Evolutionary conservation across 2,797 vertebrate genomes (phyloP).

Genomic region (Sebastes variabilis): DNA sequence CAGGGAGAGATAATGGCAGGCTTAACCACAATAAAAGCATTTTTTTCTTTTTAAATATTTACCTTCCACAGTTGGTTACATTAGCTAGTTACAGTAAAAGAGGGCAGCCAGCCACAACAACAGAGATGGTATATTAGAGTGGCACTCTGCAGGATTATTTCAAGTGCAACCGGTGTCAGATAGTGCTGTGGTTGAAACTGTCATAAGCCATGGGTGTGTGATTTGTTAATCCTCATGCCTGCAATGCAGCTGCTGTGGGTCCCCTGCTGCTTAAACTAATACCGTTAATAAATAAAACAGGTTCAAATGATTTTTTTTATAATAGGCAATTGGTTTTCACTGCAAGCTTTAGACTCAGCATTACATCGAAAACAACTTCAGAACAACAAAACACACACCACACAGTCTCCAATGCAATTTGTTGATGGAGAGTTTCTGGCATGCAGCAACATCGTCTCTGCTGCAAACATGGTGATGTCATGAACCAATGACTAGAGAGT

Average conservation of each 20-base stretch:
- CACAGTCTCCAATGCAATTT: not conserved
- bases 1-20: not conserved
- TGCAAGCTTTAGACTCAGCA: not conserved
- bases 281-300: slow-evolving; percentile 11
- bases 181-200: slow-evolving; percentile 21
- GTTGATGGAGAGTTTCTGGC: not conserved
- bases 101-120: not conserved
- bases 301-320: not conserved
- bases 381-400: not conserved
- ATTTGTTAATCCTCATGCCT: slow-evolving; percentile 28
- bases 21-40: slow-evolving; percentile 7
- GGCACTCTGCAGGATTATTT: slow-evolving; percentile 24
- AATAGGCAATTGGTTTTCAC: not conserved
- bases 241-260: not conserved
- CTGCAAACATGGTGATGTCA: not conserved
- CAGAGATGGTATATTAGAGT: slow-evolving; percentile 6
- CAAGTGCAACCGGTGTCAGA: not conserved
- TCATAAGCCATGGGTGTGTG: slow-evolving; percentile 28
- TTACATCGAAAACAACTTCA: not conserved
- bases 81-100: slow-evolving; percentile 14
- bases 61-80: not conserved
- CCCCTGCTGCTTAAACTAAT: not conserved
- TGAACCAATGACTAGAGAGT: not conserved
- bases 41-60: slow-evolving; percentile 21
- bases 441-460: not conserved